Percentiles rank a stretch among this genome's conserved stretches.
Evolutionary conservation across 2,797 vertebrate genomes (phyloP).

Genomic region (Gadopsis bispinosus): DNA sequence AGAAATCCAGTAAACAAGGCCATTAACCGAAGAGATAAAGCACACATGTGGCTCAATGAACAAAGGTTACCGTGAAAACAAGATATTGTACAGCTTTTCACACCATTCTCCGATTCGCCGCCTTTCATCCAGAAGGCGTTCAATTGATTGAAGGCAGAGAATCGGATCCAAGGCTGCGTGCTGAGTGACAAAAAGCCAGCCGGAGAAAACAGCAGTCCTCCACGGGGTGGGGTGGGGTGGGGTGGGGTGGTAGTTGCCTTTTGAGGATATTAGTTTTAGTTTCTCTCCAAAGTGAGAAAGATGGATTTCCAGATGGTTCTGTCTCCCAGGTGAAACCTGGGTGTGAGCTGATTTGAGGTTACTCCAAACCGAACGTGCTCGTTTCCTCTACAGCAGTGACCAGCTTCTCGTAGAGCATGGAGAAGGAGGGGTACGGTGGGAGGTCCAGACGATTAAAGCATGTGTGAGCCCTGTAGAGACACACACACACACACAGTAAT

Average conservation of each 20-base stretch:
- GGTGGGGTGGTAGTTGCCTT: constrained; percentile 61
- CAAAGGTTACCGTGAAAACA: constrained; percentile 51
- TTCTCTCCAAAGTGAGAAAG: constrained; percentile 34
- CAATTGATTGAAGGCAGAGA: constrained; percentile 37
- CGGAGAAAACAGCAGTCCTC: constrained; percentile 45
- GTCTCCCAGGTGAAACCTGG: constrained; percentile 25
- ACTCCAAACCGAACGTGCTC: constrained; percentile 97
- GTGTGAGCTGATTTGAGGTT: constrained; percentile 49
- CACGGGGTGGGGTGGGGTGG: not conserved
- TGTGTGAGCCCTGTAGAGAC: constrained; percentile 91
- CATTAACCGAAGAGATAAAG: constrained; percentile 78
- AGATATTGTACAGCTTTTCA: constrained; percentile 44
- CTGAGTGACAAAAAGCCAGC: constrained; percentile 48
- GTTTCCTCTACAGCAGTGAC: constrained; percentile 97
- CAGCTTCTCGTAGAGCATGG: constrained; percentile 98
- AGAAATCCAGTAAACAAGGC: constrained; percentile 73
- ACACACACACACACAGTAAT: not conserved
- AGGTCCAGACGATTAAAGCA: constrained; percentile 98
- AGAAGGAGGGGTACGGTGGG: constrained; percentile 96
- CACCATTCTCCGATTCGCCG: constrained; percentile 25
- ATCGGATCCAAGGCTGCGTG: constrained; percentile 33
- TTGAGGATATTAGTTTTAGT: constrained; percentile 64
- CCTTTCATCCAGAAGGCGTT: constrained; percentile 30
- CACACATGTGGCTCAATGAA: constrained; percentile 69
- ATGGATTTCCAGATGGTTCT: constrained; percentile 32